phyloP scores from a whole-genome alignment of 2,888 invertebrate genomes.

The Noctua fimbriata region DNA sequence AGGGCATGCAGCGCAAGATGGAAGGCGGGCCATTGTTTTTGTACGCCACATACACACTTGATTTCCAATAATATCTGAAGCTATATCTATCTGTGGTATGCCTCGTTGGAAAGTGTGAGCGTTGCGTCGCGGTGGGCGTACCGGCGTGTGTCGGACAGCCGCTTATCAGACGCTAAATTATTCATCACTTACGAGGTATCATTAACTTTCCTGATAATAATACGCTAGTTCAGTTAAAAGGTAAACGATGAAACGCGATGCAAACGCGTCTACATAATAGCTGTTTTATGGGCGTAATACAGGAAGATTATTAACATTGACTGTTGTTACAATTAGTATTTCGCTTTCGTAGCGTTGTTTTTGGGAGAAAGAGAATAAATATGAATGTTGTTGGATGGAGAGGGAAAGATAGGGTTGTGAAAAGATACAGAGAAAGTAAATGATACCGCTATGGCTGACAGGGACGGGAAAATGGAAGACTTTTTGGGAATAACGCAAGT shows the following conservation, averaged over 20 bases:
- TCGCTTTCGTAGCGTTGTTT: background rate
- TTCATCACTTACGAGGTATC: slow-evolving; percentile 12
- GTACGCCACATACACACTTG: no score
- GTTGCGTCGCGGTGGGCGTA: background rate
- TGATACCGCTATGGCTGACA: background rate
- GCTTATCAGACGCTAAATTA: slow-evolving; percentile 37
- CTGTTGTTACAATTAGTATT: background rate
- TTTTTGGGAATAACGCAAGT: no score
- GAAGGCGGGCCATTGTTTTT: no score
- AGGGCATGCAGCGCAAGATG: no score
- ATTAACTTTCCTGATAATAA: slow-evolving; percentile 1
- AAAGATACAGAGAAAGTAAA: background rate
- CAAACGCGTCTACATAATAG: background rate
- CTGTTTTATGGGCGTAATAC: background rate
- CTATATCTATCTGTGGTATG: background rate
- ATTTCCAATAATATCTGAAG: background rate
- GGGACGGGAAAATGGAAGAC: background rate
- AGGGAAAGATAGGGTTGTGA: background rate
- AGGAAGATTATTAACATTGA: background rate
- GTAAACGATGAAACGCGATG: no score
- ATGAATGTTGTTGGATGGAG: background rate
- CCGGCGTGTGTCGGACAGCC: background rate
- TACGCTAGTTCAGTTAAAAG: background rate
- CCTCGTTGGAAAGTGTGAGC: background rate
- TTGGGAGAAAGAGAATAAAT: background rate